Base-by-base conservation (phyloP, 92 coral and sea anemone genomes). In the Siderastrea radians region DNA sequence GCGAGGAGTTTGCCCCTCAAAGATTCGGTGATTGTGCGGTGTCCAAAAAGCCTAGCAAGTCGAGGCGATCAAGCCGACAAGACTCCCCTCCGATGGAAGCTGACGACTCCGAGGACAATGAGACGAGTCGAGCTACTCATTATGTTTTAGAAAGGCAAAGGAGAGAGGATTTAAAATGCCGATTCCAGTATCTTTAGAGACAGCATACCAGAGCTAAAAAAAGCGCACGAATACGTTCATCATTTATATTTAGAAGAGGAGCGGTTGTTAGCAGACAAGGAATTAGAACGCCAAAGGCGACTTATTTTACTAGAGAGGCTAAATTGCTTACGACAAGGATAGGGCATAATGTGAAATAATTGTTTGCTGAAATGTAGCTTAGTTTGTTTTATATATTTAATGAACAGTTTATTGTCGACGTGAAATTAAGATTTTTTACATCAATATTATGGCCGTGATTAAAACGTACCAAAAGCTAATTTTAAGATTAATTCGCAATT, bases 41-140 rank as follows among this genome's bases (percentile, higher is more conserved):
- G 48, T 68, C 88, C 44, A 95, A 95, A 84, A 88, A 94, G 85
- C 85, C 95, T 61, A 93, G 99, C 63, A 98, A 93, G 82, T 69
- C 96, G 6, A 74, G 98, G 74, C 86, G 98, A 2, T 81, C 96
- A 6, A 98, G 98, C 72, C 89, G 98, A 2, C 94, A 77, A 84
- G 98, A 93, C 49, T 73, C 93, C 58, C 73, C 88, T 17, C 89
- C 92, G 4, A 87, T 83, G 68, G 97, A 93, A 75, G 93, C 93
- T 74, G 99, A 96, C 14, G 99, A 98, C 87, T 96, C 99, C 6
- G 99, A 98, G 63, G 99, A 98, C 77, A 92, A 95, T 74, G 99
- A 98, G 80, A 96, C 94, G 55, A 98, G 98, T 66, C 98, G 99
- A 14, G 99, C 99, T 3, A 98, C 99, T 2, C 99, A 98, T 54